phyloP scores from a whole-genome alignment of 2,888 invertebrate species.

The Tetranychus truncatus region DNA sequence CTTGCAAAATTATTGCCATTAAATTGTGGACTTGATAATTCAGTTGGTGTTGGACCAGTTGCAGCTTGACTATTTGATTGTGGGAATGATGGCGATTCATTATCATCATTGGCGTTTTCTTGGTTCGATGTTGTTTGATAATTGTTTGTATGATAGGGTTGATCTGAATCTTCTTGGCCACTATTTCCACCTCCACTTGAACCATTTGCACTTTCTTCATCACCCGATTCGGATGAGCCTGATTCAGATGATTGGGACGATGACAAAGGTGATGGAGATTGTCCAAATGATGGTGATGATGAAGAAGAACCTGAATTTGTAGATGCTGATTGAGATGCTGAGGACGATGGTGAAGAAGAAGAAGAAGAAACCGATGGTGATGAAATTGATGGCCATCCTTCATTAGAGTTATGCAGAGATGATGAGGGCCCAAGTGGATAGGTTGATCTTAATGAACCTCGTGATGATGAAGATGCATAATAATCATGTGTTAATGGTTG shows the following conservation, averaged over 20 bases:
- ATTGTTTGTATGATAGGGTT: not conserved
- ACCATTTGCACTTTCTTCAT: not conserved
- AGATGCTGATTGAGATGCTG: not conserved
- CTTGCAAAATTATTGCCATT: not conserved
- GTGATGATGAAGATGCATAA: not conserved
- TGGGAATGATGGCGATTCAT: not conserved
- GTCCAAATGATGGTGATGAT: not conserved
- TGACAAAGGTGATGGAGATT: not conserved
- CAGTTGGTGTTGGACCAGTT: not conserved
- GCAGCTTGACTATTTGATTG: not conserved
- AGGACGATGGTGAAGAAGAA: not conserved
- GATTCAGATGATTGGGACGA: not conserved
- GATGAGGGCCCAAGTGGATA: not conserved
- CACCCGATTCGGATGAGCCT: not conserved
- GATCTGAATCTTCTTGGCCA: not conserved
- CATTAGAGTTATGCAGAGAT: not conserved
- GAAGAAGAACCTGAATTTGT: not conserved
- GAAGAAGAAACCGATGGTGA: not conserved
- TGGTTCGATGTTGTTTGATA: not conserved
- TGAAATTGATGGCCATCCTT: not conserved
- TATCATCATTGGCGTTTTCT: not conserved
- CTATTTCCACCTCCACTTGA: not conserved
- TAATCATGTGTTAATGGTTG: not conserved
- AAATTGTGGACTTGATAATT: not conserved
- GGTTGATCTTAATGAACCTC: not conserved